Base-by-base conservation (phyloP, 2,113 vertebrate species). In the Onychorhynchus coronatus region DNA sequence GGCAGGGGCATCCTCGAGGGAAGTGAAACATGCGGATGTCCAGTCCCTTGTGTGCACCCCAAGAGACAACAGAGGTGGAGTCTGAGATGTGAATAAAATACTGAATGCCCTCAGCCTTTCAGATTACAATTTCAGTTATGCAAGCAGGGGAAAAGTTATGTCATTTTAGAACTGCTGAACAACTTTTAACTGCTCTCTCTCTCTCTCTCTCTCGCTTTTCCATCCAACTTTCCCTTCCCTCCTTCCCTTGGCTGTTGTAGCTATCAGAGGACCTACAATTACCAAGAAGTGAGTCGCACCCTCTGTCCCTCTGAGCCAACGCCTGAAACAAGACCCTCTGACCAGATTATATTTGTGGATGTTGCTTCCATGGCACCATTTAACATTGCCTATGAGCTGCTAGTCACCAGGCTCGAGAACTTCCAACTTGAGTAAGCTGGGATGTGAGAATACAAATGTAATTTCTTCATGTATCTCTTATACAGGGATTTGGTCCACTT, bases 201-300 rank as follows among this genome's bases (percentile, higher is more conserved):
- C 3, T 73, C 13, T 68, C 55, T 37, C 19, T n/a, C n/a, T n/a
- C n/a, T n/a, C n/a, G 30, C 14, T 66, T 16, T 47, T 17, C 44
- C 12, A 23, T 42, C 28, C 19, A n/a, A 88, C 22, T 58, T 88
- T 62, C 49, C 33, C 35, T 63, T 85, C 23, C 11, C 14, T 62
- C 25, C 6, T 85, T 56, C 23, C 9, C 14, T 41, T 83, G 75
- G 52, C 46, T 90, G 18, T 33, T 94, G 37, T 75, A 98, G 98
- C 59, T 98, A 98, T 88, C 98, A 98, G 74, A 97, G 92, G 71
- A 98, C 94, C 55, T 98, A 98, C 93, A 98, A 96, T 76, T 98
- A 98, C 95, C 98, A 98, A 88, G 98, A 98, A 97, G 98, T 98
- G 86, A 98, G 98, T 92, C 98, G 98, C 17, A 98, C 98, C 21